Base-by-base conservation (phyloP, 2,888 invertebrate genomes). In the Eremobia ochroleuca region DNA sequence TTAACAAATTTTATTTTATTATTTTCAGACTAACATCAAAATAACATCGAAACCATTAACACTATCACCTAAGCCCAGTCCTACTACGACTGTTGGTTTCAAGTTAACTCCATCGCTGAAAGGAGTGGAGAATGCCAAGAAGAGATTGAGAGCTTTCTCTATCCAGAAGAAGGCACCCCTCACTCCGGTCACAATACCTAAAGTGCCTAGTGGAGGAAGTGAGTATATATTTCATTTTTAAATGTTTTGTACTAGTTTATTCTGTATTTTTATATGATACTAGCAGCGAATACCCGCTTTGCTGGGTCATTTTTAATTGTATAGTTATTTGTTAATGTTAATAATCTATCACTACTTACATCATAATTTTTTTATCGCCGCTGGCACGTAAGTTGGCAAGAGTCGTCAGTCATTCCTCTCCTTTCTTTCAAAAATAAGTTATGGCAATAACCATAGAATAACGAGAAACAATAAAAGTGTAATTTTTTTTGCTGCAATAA, bases 121-220 rank as follows among this genome's bases (percentile, higher is more conserved):
- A 88, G 96, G 97, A 21, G 94, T 96, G 6, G 95, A 96, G 79
- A 94, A 94, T 91, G 97, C 96, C 0, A 97, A 97, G 87, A 96
- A 96, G 80, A 93, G 96, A 69, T 93, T 97, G 11, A 89, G 96
- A 83, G 97, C 97, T 15, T 97, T 97, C 87, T 97, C 96, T 28
- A 97, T 97, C 52, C 97, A 97, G 89, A 97, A 97, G 90, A 97
- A 96, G 82, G 85, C 93, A 0, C 92, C 96, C 0, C 83, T 95
- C 2, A 88, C 93, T 21, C 92, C 95, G 0, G 87, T 94, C 0
- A 55, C 91, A 1, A 82, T 93, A 4, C 87, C 93, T 0, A 96
- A 95, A 84, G 87, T 58, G n/a, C 74, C 92, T 11, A 86, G 88
- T 4, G 87, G 91, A 73, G 93, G 93, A 83, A 92, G 96, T 96